Evolutionary conservation across 2,888 invertebrate species (phyloP).

Genomic region (Apomyelois bistriatella): DNA sequence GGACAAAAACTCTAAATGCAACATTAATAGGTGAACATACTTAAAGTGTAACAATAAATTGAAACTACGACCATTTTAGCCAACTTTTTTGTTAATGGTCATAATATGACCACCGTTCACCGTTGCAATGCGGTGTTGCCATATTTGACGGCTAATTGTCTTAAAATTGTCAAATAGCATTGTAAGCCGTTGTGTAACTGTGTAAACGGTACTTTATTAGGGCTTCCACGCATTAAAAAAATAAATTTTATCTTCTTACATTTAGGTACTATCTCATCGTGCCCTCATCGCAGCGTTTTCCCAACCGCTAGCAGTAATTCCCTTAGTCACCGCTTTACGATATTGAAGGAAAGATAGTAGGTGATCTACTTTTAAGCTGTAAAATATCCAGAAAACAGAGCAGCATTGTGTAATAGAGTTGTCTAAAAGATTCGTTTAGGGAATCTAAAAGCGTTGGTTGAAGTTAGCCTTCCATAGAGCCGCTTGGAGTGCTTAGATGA

Average conservation of each 20-base stretch:
- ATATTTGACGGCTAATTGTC: conserved; percentile 22
- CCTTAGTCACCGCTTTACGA: no score
- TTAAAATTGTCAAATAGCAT: conserved; percentile 22
- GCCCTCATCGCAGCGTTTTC: no score
- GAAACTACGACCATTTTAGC: not conserved
- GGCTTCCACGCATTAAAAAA: not conserved
- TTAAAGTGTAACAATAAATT: not conserved
- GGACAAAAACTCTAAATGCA: not conserved
- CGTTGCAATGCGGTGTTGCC: conserved; percentile 20
- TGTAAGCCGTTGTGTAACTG: conserved; percentile 13
- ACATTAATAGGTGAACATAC: not conserved
- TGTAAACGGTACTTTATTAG: conserved; percentile 16
- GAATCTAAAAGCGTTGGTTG: no score
- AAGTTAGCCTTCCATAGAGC: no score
- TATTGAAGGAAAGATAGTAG: no score
- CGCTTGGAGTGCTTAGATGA: no score
- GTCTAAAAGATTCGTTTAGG: no score
- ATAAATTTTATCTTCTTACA: not conserved
- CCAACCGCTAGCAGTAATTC: no score
- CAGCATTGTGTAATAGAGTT: no score
- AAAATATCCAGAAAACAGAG: no score
- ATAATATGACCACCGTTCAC: conserved; percentile 28
- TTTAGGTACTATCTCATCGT: not conserved
- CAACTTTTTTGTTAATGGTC: conserved; percentile 21
- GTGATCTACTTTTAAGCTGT: no score